phyloP scores from a whole-genome alignment of 1,140 invertebrate species.

The Microvelia longipes region DNA sequence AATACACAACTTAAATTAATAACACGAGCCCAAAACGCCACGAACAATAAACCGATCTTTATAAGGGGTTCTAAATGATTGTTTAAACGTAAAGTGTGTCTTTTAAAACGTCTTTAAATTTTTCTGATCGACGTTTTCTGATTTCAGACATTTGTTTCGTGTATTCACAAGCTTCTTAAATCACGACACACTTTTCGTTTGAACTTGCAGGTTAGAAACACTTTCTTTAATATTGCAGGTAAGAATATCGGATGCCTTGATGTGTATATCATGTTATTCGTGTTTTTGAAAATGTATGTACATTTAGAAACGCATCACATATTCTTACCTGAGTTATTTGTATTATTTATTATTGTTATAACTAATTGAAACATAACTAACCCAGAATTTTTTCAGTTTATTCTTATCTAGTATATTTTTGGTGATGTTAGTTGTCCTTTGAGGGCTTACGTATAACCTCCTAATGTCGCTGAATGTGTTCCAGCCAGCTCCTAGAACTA shows the following conservation, averaged over 20 bases:
- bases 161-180: too few species aligned
- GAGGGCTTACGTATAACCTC: conserved; percentile 34
- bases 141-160: too few species aligned
- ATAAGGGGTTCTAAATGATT: too few species aligned
- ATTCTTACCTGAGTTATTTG: background rate
- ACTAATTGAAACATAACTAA: conserved; percentile 1
- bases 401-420: conserved; percentile 34
- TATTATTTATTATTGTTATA: background rate
- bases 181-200: too few species aligned
- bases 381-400: conserved; percentile 38
- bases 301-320: background rate
- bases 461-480: conserved; percentile 43
- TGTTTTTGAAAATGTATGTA: background rate
- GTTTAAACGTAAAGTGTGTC: too few species aligned
- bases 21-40: too few species aligned
- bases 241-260: too few species aligned
- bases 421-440: conserved; percentile 31
- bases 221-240: background rate
- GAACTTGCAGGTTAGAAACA: background rate
- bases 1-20: too few species aligned
- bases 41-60: too few species aligned
- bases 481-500: conserved; percentile 42
- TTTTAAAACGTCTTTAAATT: background rate
- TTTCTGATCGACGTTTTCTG: background rate
- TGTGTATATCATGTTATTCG: too few species aligned